Evolutionary conservation across 2,888 invertebrate species (phyloP).

Genomic region (Ophion costatus): DNA sequence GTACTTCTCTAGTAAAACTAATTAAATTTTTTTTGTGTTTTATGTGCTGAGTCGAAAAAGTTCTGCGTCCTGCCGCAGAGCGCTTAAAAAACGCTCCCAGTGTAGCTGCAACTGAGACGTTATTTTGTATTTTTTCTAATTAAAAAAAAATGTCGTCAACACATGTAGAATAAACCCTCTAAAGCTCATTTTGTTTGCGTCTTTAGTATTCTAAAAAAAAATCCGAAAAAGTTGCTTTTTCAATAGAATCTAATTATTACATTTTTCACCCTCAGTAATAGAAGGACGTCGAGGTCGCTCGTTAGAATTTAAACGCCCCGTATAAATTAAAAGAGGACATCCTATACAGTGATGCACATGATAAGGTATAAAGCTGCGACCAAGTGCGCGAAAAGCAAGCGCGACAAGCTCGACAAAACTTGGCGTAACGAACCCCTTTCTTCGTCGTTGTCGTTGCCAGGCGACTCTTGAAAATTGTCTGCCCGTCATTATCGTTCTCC

Average conservation of each 20-base stretch:
- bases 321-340: background rate
- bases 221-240: background rate
- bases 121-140: too few relatives aligned
- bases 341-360: conserved; percentile 7
- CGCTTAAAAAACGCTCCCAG: too few relatives aligned
- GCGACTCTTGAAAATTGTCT: conserved; percentile 33
- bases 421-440: conserved; percentile 32
- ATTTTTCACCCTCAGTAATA: background rate
- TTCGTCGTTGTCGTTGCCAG: conserved; percentile 15
- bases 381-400: conserved; percentile 4
- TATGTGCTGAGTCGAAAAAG: too few relatives aligned
- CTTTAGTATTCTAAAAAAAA: too few relatives aligned
- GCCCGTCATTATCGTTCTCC: conserved; percentile 31
- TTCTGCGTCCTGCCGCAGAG: too few relatives aligned
- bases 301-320: background rate
- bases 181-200: too few relatives aligned
- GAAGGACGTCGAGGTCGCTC: background rate
- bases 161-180: too few relatives aligned
- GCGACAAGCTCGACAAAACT: conserved; percentile 32
- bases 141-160: too few relatives aligned
- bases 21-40: too few relatives aligned
- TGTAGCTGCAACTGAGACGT: too few relatives aligned
- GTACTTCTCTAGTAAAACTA: too few relatives aligned
- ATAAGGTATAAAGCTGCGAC: conserved; percentile 3
- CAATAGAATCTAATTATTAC: background rate